phyloP scores from a whole-genome alignment of 2,797 vertebrate species.

The Crocodylus rhombifer region DNA sequence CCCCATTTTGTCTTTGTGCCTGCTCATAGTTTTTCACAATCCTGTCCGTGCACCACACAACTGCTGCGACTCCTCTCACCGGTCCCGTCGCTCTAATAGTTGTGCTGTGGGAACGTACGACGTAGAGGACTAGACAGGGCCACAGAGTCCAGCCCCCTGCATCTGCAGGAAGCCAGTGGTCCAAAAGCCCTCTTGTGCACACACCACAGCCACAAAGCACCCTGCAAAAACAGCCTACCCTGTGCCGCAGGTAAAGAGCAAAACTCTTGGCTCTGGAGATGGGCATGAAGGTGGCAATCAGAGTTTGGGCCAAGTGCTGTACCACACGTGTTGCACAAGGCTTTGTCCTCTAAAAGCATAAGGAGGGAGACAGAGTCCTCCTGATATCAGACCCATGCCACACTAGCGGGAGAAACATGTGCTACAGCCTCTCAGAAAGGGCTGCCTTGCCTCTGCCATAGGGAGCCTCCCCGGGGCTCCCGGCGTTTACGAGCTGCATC shows the following conservation, averaged over 20 bases:
- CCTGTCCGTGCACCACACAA: not conserved
- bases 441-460: too few species aligned
- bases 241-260: not conserved
- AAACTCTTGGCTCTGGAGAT: accelerated
- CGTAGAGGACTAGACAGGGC: too few species aligned
- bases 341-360: accelerated
- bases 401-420: too few species aligned
- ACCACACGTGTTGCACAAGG: not conserved
- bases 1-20: not conserved
- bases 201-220: not conserved
- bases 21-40: not conserved
- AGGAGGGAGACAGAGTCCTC: not conserved
- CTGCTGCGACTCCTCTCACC: not conserved
- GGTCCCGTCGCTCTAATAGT: not conserved
- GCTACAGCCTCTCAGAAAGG: too few species aligned
- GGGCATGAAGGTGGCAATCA: not conserved
- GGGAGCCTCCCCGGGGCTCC: not conserved
- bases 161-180: too few species aligned
- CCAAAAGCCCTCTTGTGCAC: too few species aligned
- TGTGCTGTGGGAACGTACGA: not conserved
- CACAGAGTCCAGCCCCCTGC: too few species aligned
- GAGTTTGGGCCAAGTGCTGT: not conserved
- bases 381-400: too few species aligned
- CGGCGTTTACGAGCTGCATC: not conserved
- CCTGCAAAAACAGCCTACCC: not conserved